Evolutionary conservation across 2,888 invertebrate genomes (phyloP).

Genomic region (Drosophila engyochracea): DNA sequence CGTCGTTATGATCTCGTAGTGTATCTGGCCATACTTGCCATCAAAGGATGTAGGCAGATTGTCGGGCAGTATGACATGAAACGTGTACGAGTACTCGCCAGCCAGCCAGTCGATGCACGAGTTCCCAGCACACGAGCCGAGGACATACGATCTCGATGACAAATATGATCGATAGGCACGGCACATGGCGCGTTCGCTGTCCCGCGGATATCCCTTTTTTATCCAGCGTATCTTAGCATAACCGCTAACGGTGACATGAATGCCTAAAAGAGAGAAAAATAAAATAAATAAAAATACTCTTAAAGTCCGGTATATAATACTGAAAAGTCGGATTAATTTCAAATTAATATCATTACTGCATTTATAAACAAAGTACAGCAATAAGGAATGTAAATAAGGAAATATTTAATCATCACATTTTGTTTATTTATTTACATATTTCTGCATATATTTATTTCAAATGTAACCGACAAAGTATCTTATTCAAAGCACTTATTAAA

Average conservation of each 20-base stretch:
- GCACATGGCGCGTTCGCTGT: constrained; percentile 84
- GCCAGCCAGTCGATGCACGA: constrained; percentile 88
- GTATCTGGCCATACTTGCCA: constrained; percentile 90
- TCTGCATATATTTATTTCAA: not conserved
- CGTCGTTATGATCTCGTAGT: constrained; percentile 92
- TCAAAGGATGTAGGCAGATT: constrained; percentile 93
- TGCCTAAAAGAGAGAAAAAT: constrained; percentile 79
- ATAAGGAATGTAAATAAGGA: not conserved
- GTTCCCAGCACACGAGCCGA: constrained; percentile 86
- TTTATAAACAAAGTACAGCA: not conserved
- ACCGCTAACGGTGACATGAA: constrained; percentile 85
- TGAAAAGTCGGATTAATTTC: not conserved
- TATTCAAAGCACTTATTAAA: not conserved
- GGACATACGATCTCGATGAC: constrained; percentile 83
- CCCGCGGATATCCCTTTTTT: constrained; percentile 85
- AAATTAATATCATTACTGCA: not conserved
- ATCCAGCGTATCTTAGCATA: constrained; percentile 85
- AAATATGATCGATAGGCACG: constrained; percentile 85
- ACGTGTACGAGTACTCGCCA: constrained; percentile 91
- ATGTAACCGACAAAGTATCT: not conserved
- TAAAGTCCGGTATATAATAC: too few relatives aligned
- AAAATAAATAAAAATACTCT: not conserved
- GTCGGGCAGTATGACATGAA: constrained; percentile 88
- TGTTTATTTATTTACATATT: not conserved
- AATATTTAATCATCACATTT: not conserved